phyloP scores from a whole-genome alignment of 37 sponge, comb jelly and placozoan species.

The Aphrocallistes beatrix region DNA sequence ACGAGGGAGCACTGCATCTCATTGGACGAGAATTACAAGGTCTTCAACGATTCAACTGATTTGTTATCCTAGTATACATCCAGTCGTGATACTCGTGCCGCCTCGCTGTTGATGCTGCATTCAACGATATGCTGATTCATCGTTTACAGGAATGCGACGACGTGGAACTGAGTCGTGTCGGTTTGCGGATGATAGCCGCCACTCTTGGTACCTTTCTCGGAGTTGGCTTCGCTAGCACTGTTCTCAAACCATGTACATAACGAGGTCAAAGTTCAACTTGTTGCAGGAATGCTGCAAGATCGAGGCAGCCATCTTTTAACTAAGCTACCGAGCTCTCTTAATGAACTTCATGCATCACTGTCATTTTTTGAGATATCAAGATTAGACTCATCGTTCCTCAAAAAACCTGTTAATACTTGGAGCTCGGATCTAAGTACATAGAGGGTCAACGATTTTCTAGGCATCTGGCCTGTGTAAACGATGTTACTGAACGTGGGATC shows the following conservation, averaged over 20 bases:
- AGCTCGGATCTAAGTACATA: slow-evolving; percentile 16
- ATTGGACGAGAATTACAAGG: neutral
- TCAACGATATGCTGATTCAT: slow-evolving; percentile 15
- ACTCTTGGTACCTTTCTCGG: slow-evolving; percentile 13
- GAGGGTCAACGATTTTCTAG: neutral
- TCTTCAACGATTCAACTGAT: neutral
- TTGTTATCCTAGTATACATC: slow-evolving; percentile 17
- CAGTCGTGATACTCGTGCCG: neutral
- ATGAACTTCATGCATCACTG: slow-evolving; percentile 18
- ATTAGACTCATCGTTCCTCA: slow-evolving; percentile 16
- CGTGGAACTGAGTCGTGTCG: neutral
- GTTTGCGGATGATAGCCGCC: slow-evolving; percentile 8
- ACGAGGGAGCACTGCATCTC: slow-evolving; percentile 12
- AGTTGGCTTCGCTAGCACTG: slow-evolving; percentile 14
- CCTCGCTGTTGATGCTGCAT: slow-evolving; percentile 12
- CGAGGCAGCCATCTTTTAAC: slow-evolving; percentile 12
- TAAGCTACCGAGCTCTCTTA: slow-evolving; percentile 9
- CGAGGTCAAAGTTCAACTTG: slow-evolving; percentile 17
- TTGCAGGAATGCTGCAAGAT: slow-evolving; percentile 1
- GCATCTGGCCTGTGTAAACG: neutral
- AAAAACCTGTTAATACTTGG: slow-evolving; percentile 15
- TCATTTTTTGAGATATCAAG: slow-evolving; percentile 11
- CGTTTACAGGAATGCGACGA: neutral
- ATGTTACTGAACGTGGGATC: neutral
- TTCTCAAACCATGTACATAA: slow-evolving; percentile 17